Percentiles rank a stretch among this genome's conserved stretches.
Conservation (phyloP, 1,140 invertebrate genomes). For the Bathynomus jamesi region DNA sequence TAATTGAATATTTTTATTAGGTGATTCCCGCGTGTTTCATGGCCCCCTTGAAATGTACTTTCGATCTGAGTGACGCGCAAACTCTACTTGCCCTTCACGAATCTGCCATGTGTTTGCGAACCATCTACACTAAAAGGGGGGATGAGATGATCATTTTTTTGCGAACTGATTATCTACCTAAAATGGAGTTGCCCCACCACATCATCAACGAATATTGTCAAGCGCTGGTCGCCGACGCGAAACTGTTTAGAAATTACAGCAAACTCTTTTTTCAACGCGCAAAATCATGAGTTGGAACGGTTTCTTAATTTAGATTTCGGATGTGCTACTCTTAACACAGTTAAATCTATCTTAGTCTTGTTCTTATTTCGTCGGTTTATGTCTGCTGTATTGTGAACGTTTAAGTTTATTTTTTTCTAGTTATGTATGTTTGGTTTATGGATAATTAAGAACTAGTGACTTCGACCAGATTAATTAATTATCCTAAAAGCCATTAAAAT, state of each 20-base stretch:
- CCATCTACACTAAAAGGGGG: conserved; percentile 45
- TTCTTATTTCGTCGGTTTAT: no score
- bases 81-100: conserved; percentile 48
- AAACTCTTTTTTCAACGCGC: conserved; percentile 43
- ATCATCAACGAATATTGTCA: conserved; percentile 47
- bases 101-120: conserved; percentile 44
- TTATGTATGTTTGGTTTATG: no score
- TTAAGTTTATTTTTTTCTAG: no score
- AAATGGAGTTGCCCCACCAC: conserved; percentile 43
- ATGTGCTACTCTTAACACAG: no score
- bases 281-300: conserved; percentile 23
- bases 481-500: no score
- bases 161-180: conserved; percentile 46
- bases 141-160: conserved; percentile 48
- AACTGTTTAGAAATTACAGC: conserved; percentile 48
- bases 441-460: no score
- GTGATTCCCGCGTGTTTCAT: conserved; percentile 53
- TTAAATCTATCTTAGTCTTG: no score
- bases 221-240: conserved; percentile 46
- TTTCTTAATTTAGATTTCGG: no score
- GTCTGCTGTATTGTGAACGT: no score
- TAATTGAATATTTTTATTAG: conserved; percentile 31
- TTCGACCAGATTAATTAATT: no score
- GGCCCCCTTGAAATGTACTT: conserved; percentile 50
- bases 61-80: conserved; percentile 52